Conservation (phyloP, 2,888 invertebrate species). For the Folsomia manolachei region DNA sequence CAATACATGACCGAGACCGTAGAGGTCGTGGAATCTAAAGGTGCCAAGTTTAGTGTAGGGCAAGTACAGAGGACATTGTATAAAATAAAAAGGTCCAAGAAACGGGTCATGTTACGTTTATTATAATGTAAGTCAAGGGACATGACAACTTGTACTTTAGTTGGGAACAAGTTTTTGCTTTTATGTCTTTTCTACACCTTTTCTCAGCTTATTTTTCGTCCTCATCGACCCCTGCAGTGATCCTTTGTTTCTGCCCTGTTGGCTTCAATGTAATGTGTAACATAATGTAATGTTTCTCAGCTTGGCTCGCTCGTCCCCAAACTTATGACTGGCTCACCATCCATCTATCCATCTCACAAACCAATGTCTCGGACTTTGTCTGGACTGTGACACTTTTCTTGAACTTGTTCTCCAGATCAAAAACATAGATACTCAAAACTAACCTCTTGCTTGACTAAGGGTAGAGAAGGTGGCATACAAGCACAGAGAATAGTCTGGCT, state of each 20-base stretch:
- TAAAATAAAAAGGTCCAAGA: not conserved
- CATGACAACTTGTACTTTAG: not conserved
- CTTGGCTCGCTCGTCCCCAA: conserved; percentile 9
- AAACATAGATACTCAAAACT: not conserved
- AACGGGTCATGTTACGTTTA: not conserved
- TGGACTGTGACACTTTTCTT: not conserved
- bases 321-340: not conserved
- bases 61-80: not conserved
- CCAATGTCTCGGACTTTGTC: not conserved
- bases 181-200: conserved; percentile 22
- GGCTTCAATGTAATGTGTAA: conserved; percentile 18
- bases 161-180: conserved; percentile 21
- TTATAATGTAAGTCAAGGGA: not conserved
- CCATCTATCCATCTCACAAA: not conserved
- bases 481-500: no score
- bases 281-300: conserved; percentile 21
- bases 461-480: no score
- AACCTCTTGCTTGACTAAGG: not conserved
- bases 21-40: not conserved
- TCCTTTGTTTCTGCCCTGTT: conserved; percentile 21
- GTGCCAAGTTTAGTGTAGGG: not conserved
- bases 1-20: not conserved
- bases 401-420: conserved; percentile 2
- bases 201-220: conserved; percentile 20
- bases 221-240: conserved; percentile 14